Evolutionary conservation across 2,888 invertebrate genomes (phyloP).

Genomic region (Minunthozetes semirufus): DNA sequence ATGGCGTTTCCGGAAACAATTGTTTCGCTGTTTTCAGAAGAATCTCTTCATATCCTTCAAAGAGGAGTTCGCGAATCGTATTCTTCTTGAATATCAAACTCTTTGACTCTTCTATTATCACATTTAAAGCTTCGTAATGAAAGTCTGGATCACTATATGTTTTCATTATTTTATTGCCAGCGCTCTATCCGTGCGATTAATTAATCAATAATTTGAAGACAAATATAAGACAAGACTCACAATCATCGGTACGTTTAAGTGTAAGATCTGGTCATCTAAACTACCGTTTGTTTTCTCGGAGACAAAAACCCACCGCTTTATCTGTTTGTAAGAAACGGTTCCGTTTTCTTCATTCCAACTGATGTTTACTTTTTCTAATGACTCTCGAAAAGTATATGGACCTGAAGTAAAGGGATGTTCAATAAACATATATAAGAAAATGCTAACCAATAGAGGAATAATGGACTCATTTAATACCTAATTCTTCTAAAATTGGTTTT

Average conservation of each 20-base stretch:
- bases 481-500: constrained; percentile 39
- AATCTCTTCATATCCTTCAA: constrained; percentile 42
- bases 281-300: constrained; percentile 40
- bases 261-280: constrained; percentile 40
- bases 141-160: constrained; percentile 33
- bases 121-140: constrained; percentile 36
- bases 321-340: constrained; percentile 40
- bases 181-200: constrained; percentile 14
- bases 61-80: constrained; percentile 39
- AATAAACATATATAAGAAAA: neutral
- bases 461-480: constrained; percentile 19
- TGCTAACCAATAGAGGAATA: neutral
- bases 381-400: constrained; percentile 40
- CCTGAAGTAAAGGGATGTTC: constrained; percentile 37
- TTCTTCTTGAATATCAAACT: constrained; percentile 38
- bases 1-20: constrained; percentile 51
- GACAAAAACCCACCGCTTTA: constrained; percentile 39
- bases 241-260: constrained; percentile 43
- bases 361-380: constrained; percentile 41
- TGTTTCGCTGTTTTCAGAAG: constrained; percentile 37
- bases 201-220: neutral
- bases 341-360: constrained; percentile 39
- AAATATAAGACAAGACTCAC: constrained; percentile 37
- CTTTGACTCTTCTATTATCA: constrained; percentile 34
- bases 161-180: constrained; percentile 16